phyloP scores from a whole-genome alignment of 2,113 vertebrate genomes.

The Eira barbara region DNA sequence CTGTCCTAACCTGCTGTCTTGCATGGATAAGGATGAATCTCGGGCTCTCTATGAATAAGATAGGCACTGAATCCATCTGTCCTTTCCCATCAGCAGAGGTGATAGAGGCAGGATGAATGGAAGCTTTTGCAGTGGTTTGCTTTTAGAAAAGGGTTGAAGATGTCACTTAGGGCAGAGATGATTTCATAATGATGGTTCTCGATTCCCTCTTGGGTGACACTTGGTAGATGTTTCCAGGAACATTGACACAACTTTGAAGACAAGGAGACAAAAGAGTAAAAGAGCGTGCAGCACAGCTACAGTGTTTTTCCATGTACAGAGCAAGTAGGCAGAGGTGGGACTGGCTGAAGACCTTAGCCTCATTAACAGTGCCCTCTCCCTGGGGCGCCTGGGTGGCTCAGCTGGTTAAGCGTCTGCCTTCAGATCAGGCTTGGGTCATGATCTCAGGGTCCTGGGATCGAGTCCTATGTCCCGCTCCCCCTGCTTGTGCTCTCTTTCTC shows the following conservation, averaged over 20 bases:
- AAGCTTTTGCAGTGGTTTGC: neutral
- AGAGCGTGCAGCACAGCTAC: neutral
- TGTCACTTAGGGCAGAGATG: neutral
- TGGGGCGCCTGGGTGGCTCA: too few relatives aligned
- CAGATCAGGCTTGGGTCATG: too few relatives aligned
- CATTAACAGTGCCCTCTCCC: neutral
- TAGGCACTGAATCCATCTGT: neutral
- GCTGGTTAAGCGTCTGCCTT: too few relatives aligned
- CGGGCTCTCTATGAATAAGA: neutral
- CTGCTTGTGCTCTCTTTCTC: too few relatives aligned
- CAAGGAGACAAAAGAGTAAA: neutral
- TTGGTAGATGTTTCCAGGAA: neutral
- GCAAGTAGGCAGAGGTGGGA: neutral
- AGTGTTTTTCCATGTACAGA: neutral
- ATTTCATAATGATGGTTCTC: slow-evolving; percentile 2
- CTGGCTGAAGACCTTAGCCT: neutral
- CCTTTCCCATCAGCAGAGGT: neutral
- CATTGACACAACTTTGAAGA: neutral
- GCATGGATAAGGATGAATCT: neutral
- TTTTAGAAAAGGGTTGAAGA: neutral
- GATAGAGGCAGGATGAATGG: neutral
- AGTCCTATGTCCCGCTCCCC: too few relatives aligned
- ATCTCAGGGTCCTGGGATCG: too few relatives aligned
- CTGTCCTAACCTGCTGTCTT: neutral
- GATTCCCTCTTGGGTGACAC: neutral